Percentiles rank a stretch among this genome's conserved stretches.
Evolutionary conservation across 2,888 invertebrate genomes (phyloP).

Genomic region (Agriopis aurantiaria): DNA sequence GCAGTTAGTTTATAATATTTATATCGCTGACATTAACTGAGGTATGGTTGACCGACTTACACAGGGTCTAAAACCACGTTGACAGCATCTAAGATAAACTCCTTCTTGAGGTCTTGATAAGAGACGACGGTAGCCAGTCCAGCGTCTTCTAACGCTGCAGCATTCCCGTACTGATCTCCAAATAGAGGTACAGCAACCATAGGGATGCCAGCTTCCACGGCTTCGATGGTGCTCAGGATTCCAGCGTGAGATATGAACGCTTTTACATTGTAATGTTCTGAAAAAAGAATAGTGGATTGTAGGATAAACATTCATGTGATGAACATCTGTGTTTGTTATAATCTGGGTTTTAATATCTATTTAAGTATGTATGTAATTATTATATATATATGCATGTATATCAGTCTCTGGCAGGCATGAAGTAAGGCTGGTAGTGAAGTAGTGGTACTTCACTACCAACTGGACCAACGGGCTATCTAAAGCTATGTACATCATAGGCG

Average conservation of each 20-base stretch:
- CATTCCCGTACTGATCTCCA: conserved; percentile 90
- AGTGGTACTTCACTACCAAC: too few relatives aligned
- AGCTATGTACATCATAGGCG: too few relatives aligned
- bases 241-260: conserved; percentile 90
- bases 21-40: too few relatives aligned
- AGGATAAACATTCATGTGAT: too few relatives aligned
- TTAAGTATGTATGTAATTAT: too few relatives aligned
- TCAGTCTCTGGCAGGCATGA: too few relatives aligned
- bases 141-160: conserved; percentile 86
- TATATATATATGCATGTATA: too few relatives aligned
- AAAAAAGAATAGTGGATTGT: conserved; percentile 37
- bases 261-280: conserved; percentile 90
- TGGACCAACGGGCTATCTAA: too few relatives aligned
- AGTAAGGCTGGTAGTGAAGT: too few relatives aligned
- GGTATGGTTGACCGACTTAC: conserved; percentile 71
- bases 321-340: too few relatives aligned
- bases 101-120: conserved; percentile 85
- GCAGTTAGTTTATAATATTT: too few relatives aligned
- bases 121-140: conserved; percentile 87
- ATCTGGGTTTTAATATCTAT: too few relatives aligned
- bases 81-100: conserved; percentile 83
- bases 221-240: conserved; percentile 89
- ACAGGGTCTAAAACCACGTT: conserved; percentile 84
- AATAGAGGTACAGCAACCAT: conserved; percentile 89
- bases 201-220: conserved; percentile 89